Evolutionary conservation across 2,888 invertebrate species (phyloP).

Genomic region (Lumbricus terrestris): DNA sequence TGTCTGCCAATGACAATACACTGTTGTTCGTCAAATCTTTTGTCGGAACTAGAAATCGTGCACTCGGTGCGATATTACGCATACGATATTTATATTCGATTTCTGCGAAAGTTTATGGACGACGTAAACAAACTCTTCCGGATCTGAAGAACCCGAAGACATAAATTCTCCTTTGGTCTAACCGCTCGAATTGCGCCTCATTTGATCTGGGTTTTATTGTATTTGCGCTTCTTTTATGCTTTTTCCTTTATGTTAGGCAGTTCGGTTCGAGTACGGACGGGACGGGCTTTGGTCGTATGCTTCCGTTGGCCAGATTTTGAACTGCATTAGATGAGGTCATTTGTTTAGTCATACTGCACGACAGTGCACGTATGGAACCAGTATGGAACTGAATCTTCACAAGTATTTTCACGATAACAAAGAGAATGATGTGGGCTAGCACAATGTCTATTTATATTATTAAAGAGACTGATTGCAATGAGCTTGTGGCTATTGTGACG

Average conservation of each 20-base stretch:
- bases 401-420: not conserved
- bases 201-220: not conserved
- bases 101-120: not conserved
- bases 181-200: not conserved
- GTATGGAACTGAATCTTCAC: too few species aligned
- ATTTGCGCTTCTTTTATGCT: slow-evolving; percentile 3
- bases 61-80: not conserved
- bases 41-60: not conserved
- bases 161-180: not conserved
- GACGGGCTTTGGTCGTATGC: not conserved
- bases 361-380: too few species aligned
- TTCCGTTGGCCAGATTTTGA: not conserved
- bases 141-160: not conserved
- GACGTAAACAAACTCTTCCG: not conserved
- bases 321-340: not conserved
- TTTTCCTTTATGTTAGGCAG: not conserved
- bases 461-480: not conserved
- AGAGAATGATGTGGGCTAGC: not conserved
- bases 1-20: too few species aligned
- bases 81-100: not conserved
- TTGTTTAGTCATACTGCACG: not conserved
- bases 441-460: not conserved
- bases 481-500: not conserved
- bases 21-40: too few species aligned
- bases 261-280: not conserved